A percentile compares a stretch with the other conserved stretches of the same genome.
These are phyloP conservation scores for Diplogasteroides magnus DNA, from an alignment of 1,140 invertebrate genomes.

Conservation along the genomic window DNA sequence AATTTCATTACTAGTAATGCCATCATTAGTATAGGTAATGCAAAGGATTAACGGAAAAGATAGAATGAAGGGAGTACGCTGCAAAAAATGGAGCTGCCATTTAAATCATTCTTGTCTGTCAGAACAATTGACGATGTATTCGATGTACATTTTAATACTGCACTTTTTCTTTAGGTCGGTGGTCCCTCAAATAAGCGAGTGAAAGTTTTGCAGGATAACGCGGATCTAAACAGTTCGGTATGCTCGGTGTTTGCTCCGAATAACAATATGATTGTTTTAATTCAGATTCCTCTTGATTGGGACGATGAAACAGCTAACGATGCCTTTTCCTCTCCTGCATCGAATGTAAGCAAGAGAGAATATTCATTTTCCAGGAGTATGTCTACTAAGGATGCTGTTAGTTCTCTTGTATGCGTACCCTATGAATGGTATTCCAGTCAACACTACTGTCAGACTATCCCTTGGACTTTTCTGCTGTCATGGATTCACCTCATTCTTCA, in stretches of 20 bases:
- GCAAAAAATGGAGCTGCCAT: neutral
- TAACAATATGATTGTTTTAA: too few species aligned
- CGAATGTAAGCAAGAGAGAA: neutral
- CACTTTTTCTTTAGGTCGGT: neutral
- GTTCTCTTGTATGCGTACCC: neutral
- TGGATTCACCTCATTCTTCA: constrained; percentile 4
- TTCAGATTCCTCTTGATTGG: constrained; percentile 5
- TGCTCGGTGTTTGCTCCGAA: neutral
- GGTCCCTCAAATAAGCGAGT: neutral
- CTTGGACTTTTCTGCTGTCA: constrained; percentile 3
- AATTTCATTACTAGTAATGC: too few species aligned
- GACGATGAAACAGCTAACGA: constrained; percentile 13
- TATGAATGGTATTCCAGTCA: neutral
- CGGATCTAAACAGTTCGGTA: neutral
- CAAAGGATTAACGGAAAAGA: neutral
- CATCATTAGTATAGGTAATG: too few species aligned
- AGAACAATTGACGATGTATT: neutral
- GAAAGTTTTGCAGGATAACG: neutral
- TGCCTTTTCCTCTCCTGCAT: constrained; percentile 1
- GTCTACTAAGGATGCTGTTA: neutral
- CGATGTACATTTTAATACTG: neutral
- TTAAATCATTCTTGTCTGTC: too few species aligned
- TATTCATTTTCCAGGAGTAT: neutral
- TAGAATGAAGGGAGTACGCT: neutral
- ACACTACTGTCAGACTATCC: neutral